phyloP scores from a whole-genome alignment of 2,797 vertebrate genomes.

The Rhinogobio ventralis region DNA sequence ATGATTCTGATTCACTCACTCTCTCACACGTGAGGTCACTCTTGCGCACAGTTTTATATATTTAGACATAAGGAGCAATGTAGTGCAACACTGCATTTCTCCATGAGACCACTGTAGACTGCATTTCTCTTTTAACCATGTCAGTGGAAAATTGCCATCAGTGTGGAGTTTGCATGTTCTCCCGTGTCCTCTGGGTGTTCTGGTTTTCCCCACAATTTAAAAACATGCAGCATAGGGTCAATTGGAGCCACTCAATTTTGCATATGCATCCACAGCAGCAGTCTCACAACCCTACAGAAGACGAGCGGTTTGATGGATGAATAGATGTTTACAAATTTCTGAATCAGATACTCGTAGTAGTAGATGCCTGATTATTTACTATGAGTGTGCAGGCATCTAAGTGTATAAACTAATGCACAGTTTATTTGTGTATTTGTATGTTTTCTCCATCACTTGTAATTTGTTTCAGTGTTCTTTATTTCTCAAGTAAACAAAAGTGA shows the following conservation, averaged over 20 bases:
- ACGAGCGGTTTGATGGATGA: neutral
- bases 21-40: neutral
- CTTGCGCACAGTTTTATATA: neutral
- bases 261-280: neutral
- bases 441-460: neutral
- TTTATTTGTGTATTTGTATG: neutral
- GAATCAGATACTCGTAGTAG: neutral
- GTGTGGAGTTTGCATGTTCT: neutral
- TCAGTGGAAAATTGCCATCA: neutral
- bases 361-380: neutral
- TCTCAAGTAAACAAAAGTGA: neutral
- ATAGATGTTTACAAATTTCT: neutral
- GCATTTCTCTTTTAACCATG: no score
- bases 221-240: neutral
- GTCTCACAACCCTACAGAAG: neutral
- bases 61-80: neutral
- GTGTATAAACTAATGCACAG: neutral
- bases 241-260: neutral
- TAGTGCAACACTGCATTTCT: neutral
- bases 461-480: neutral
- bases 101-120: neutral
- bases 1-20: neutral
- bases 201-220: neutral
- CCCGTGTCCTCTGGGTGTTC: neutral
- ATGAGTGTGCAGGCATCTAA: no score